Conservation (phyloP, 2,888 invertebrate species). For the Seira ritae region DNA sequence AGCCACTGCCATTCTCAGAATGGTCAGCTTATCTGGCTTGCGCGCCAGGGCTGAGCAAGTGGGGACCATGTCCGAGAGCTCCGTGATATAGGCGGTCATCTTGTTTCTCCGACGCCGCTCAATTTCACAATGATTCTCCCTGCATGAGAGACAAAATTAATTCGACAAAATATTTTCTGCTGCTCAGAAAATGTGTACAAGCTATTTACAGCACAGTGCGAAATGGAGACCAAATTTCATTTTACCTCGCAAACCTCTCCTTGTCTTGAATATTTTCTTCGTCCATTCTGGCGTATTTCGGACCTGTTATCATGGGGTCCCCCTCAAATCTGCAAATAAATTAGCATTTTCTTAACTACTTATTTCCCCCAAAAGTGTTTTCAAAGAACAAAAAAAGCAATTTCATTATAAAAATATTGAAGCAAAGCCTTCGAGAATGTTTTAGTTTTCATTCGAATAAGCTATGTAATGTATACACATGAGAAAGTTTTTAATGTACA, state of each 20-base stretch:
- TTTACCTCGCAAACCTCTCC: conserved; percentile 96
- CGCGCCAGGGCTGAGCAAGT: conserved; percentile 97
- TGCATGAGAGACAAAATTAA: conserved; percentile 78
- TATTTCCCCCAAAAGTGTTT: too few species aligned
- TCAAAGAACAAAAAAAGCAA: too few species aligned
- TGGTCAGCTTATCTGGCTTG: conserved; percentile 99
- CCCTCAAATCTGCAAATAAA: conserved; percentile 65
- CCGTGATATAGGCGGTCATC: conserved; percentile 99
- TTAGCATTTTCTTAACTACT: too few species aligned
- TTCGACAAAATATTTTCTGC: conserved; percentile 73
- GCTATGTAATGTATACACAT: too few species aligned
- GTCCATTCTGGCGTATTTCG: conserved; percentile 92
- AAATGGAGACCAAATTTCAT: conserved; percentile 74
- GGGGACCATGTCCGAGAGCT: conserved; percentile 99
- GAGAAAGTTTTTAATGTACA: too few species aligned
- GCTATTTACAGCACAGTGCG: conserved; percentile 52
- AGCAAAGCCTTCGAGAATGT: too few species aligned
- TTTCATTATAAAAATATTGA: too few species aligned
- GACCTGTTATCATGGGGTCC: conserved; percentile 53
- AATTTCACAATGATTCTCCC: conserved; percentile 99
- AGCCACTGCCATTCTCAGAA: conserved; percentile 98
- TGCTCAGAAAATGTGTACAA: conserved; percentile 27
- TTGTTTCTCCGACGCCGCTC: conserved; percentile 98
- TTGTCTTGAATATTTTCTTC: conserved; percentile 97
- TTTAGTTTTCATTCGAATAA: too few species aligned